Conservation (phyloP, 2,888 invertebrate genomes). For the Drosophila merina region DNA sequence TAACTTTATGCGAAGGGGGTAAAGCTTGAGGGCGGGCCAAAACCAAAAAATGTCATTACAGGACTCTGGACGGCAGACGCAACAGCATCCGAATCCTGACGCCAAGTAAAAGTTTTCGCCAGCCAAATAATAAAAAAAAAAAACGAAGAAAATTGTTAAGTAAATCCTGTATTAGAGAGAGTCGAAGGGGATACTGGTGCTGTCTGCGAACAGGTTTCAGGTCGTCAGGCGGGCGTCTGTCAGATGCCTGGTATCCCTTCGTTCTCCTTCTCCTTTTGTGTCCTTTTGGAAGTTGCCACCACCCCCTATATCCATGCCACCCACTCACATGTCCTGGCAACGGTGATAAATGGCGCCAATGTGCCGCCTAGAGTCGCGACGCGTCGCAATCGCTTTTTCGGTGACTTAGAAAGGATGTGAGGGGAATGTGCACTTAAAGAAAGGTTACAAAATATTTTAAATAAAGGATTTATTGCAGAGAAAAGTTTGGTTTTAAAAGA, state of each 20-base stretch:
- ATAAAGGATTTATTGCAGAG: background rate
- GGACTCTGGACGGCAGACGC: conserved; percentile 48
- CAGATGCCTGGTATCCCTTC: conserved; percentile 22
- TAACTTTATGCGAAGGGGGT: conserved; percentile 76
- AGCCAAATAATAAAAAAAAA: conserved; percentile 42
- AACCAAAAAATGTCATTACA: conserved; percentile 74
- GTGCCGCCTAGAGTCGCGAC: conserved; percentile 80
- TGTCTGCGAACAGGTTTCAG: conserved; percentile 71
- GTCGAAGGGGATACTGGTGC: conserved; percentile 42
- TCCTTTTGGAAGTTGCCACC: conserved; percentile 2
- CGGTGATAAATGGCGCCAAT: conserved; percentile 84
- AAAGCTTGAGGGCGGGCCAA: conserved; percentile 48
- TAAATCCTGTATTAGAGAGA: conserved; percentile 67
- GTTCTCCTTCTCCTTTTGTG: conserved; percentile 10
- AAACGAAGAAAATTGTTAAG: conserved; percentile 35
- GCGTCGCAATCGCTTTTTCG: conserved; percentile 62
- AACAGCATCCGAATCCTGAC: conserved; percentile 66
- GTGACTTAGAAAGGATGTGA: conserved; percentile 4
- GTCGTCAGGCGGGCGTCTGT: conserved; percentile 49
- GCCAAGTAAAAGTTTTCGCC: conserved; percentile 79
- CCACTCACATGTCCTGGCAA: conserved; percentile 57
- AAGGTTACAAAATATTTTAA: background rate
- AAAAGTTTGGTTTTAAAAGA: too few species aligned
- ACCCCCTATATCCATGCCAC: conserved; percentile 27
- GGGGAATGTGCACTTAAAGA: conserved; percentile 5